Evolutionary conservation across 2,888 invertebrate species (phyloP).

Genomic region (Tridacna crocea): DNA sequence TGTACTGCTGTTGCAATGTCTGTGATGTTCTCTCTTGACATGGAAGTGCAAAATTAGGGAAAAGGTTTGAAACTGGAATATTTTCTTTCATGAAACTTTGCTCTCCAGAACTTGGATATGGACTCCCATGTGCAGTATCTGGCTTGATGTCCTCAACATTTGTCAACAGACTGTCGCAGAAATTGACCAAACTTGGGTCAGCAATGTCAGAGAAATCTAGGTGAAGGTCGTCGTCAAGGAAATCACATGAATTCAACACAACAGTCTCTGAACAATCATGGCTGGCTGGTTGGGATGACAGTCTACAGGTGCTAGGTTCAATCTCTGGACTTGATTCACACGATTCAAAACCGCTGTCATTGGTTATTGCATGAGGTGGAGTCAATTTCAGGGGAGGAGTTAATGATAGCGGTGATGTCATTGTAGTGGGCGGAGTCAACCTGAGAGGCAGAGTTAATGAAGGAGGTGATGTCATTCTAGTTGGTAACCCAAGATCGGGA

Average conservation of each 20-base stretch:
- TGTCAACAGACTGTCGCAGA: conserved; percentile 12
- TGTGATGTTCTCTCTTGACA: neutral
- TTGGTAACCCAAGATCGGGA: neutral
- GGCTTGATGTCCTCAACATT: neutral
- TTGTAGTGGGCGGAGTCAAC: neutral
- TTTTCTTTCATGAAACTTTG: too few species aligned
- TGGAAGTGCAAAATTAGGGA: too few species aligned
- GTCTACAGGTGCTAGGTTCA: conserved; percentile 1
- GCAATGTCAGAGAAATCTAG: conserved; percentile 4
- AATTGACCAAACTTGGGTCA: neutral
- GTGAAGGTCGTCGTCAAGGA: neutral
- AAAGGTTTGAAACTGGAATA: too few species aligned
- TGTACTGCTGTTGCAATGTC: neutral
- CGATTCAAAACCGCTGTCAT: conserved; percentile 64
- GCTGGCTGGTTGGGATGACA: neutral
- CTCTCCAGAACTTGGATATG: too few species aligned
- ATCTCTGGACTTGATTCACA: conserved; percentile 50
- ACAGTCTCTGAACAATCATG: neutral
- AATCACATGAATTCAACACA: neutral
- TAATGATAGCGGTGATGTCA: neutral
- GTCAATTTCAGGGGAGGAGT: neutral
- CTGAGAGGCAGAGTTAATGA: neutral
- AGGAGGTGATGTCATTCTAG: neutral
- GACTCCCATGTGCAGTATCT: neutral
- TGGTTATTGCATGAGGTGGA: neutral